Base-by-base conservation (phyloP, 2,797 vertebrate genomes). In the Rhinophrynus dorsalis region DNA sequence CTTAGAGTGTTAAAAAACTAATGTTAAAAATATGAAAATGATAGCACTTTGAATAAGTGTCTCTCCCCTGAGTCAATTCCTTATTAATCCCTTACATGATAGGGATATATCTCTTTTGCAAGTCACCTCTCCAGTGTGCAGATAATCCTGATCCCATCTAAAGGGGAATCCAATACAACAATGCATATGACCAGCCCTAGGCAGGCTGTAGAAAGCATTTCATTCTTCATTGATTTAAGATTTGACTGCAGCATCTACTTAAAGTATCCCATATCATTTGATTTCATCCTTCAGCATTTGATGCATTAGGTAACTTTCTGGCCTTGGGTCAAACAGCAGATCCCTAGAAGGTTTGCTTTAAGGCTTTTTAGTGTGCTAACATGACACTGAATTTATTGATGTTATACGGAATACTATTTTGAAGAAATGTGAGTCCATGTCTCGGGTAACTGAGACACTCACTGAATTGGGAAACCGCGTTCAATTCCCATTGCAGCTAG, bases 191-290 rank as follows among this genome's bases (percentile, higher is more conserved):
- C 17, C 27, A 67, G 10, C 18, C 63, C 18, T 17, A 13, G 18
- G 42, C 40, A 45, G 40, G 26, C 50, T 30, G 27, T 10, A 32
- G 23, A 45, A 18, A 21, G 37, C 15, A 55, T 18, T 33, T 23
- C 44, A 32, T 9, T n/a, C 55, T 42, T 29, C 29, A 68, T 68
- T 48, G 55, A 58, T 60, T 54, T 42, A 0, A 0, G 54, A 57
- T 77, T 67, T 24, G 52, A 42, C 66, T 59, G 55, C 55, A 38
- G 56, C 56, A 35, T 61, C 56, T 68, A 68, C 56, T 61, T 68
- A 60, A 68, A 68, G 56, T 68, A 59, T 67, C 65, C 48, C 21
- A 26, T 67, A 26, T 60, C 67, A 61, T 33, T 35, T 12, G n/a
- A 15, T 12, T 54, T 21, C 26, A 32, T 57, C 52, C 35, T 29